These are phyloP conservation scores for Rhineura floridana DNA, from an alignment of 2,113 vertebrate species.

Conservation along the genomic window DNA sequence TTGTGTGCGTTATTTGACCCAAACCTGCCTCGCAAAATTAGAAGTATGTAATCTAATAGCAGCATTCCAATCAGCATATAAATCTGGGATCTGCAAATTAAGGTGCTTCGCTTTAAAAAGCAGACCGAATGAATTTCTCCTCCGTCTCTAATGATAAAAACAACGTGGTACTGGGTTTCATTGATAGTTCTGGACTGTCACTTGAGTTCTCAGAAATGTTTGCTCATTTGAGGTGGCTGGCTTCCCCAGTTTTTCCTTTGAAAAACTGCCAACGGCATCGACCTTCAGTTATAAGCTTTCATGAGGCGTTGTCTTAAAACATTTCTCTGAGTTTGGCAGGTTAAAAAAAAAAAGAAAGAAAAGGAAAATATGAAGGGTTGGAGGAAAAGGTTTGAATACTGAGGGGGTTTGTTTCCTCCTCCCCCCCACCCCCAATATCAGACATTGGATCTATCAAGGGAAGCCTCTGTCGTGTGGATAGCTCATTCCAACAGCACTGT, in stretches of 20 bases:
- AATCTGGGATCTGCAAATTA: too few species aligned
- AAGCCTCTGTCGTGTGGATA: neutral
- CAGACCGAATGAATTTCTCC: too few species aligned
- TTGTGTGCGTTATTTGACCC: too few species aligned
- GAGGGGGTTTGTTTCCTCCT: neutral
- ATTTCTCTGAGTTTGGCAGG: neutral
- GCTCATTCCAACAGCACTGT: neutral
- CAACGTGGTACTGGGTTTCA: too few species aligned
- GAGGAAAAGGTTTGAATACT: neutral
- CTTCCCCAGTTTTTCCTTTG: neutral
- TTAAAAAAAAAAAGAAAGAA: neutral
- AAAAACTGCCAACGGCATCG: neutral
- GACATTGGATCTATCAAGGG: neutral
- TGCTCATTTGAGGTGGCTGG: neutral
- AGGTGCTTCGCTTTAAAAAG: too few species aligned
- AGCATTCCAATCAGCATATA: too few species aligned
- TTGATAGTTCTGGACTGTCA: neutral
- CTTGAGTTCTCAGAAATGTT: neutral
- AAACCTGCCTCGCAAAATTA: too few species aligned
- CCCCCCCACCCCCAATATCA: neutral
- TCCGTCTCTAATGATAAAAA: too few species aligned
- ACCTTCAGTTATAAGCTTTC: neutral
- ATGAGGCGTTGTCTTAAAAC: neutral
- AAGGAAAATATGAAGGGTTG: neutral
- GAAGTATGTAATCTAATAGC: too few species aligned